Conservation (phyloP, 2,113 vertebrate species). For the Scophthalmus maximus region DNA sequence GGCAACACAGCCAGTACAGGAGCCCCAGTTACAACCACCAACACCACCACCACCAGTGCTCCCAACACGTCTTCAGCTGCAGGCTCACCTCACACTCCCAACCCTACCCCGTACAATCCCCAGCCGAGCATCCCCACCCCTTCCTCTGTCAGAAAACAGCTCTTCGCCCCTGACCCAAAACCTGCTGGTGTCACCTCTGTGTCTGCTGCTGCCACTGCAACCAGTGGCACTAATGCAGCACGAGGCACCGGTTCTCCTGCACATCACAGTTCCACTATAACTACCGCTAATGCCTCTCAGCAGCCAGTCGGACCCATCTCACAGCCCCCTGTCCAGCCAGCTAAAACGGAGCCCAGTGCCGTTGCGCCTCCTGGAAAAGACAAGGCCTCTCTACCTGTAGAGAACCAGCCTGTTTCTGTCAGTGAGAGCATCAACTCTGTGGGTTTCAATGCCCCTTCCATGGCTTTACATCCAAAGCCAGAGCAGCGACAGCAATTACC, state of each 20-base stretch:
- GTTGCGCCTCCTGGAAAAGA: conserved; percentile 85
- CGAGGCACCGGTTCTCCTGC: conserved; percentile 74
- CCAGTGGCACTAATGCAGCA: conserved; percentile 75
- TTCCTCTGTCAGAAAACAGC: conserved; percentile 93
- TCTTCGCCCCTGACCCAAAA: conserved; percentile 91
- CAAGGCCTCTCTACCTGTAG: conserved; percentile 74
- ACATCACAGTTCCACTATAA: conserved; percentile 71
- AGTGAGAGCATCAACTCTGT: conserved; percentile 72
- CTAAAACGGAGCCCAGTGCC: conserved; percentile 86
- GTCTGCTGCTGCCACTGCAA: conserved; percentile 79
- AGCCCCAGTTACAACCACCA: conserved; percentile 42
- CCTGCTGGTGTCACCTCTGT: conserved; percentile 72
- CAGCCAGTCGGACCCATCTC: conserved; percentile 80
- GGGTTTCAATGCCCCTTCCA: conserved; percentile 77
- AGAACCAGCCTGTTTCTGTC: conserved; percentile 62
- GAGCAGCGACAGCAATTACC: conserved; percentile 85
- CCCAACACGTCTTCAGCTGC: conserved; percentile 71
- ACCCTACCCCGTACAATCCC: conserved; percentile 81
- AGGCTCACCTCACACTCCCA: conserved; percentile 81
- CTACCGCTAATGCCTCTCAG: conserved; percentile 82
- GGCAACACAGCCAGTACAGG: conserved; percentile 58
- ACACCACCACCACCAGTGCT: conserved; percentile 68
- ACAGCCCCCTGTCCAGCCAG: conserved; percentile 55
- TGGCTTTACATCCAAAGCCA: conserved; percentile 78
- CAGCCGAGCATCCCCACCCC: conserved; percentile 87